Conservation (phyloP, 1,140 invertebrate genomes). For the Lepidostoma basale region DNA sequence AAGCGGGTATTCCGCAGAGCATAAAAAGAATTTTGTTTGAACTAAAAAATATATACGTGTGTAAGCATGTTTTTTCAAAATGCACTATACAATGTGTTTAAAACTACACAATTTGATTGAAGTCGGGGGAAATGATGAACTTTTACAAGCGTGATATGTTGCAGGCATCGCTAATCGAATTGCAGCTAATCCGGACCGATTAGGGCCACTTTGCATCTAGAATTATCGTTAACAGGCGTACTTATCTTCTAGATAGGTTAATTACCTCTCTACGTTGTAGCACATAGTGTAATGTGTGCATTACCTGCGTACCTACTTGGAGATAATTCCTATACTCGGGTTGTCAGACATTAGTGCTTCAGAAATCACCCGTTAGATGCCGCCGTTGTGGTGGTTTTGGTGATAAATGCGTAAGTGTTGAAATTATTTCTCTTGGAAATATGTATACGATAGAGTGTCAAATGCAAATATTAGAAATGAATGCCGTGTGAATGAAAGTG, state of each 20-base stretch:
- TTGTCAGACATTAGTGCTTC: background rate
- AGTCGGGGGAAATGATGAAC: slow-evolving; percentile 3
- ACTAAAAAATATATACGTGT: too few relatives aligned
- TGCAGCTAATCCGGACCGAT: slow-evolving; percentile 1
- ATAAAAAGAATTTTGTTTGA: too few relatives aligned
- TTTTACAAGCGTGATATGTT: background rate
- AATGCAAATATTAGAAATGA: too few relatives aligned
- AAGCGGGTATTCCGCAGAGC: too few relatives aligned
- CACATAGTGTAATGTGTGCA: too few relatives aligned
- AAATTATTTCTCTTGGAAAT: too few relatives aligned
- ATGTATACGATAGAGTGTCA: too few relatives aligned
- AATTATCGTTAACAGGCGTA: slow-evolving; percentile 16
- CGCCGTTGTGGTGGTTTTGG: background rate
- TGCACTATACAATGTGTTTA: too few relatives aligned
- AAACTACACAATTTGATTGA: slow-evolving; percentile 8
- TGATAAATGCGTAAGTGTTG: background rate
- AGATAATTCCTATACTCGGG: background rate
- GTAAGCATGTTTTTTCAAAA: too few relatives aligned
- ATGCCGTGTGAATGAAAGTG: too few relatives aligned
- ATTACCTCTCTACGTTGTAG: too few relatives aligned
- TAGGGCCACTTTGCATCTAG: slow-evolving; percentile 6
- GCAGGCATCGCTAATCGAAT: slow-evolving; percentile 1
- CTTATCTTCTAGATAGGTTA: background rate
- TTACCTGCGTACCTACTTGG: too few relatives aligned
- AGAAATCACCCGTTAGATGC: background rate